Conservation (phyloP, 2,888 invertebrate genomes). For the Lasioglossum oenotherae region DNA sequence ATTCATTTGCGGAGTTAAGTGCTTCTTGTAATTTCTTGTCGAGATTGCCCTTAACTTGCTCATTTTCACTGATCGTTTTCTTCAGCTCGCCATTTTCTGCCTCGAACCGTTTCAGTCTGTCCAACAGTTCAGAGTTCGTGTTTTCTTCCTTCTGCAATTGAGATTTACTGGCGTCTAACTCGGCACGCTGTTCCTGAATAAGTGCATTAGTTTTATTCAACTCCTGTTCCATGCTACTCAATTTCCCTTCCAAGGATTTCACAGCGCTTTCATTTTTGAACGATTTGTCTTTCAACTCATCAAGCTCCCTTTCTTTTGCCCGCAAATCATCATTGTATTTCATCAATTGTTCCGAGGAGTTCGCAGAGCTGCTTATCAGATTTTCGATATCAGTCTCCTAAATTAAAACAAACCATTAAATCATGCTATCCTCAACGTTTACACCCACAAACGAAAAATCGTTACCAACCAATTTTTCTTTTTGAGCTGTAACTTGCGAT, state of each 20-base stretch:
- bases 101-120: slow-evolving; percentile 63
- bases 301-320: slow-evolving; percentile 81
- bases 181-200: slow-evolving; percentile 65
- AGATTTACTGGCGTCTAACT: slow-evolving; percentile 68
- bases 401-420: slow-evolving; percentile 24
- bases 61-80: slow-evolving; percentile 56
- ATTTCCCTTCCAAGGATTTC: slow-evolving; percentile 70
- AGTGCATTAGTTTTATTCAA: slow-evolving; percentile 62
- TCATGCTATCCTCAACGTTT: neutral
- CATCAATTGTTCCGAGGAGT: slow-evolving; percentile 85
- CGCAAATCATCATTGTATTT: slow-evolving; percentile 82
- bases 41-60: slow-evolving; percentile 85
- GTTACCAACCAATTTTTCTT: slow-evolving; percentile 85
- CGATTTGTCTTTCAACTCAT: slow-evolving; percentile 64
- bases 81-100: slow-evolving; percentile 66
- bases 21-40: slow-evolving; percentile 84
- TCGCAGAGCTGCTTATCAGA: slow-evolving; percentile 87
- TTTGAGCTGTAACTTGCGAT: slow-evolving; percentile 86
- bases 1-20: slow-evolving; percentile 70
- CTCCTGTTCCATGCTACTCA: slow-evolving; percentile 65
- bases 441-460: neutral
- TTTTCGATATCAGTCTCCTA: slow-evolving; percentile 87
- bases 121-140: slow-evolving; percentile 59
- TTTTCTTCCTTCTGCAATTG: slow-evolving; percentile 68
- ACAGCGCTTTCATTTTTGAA: slow-evolving; percentile 72